Percentiles rank a stretch among this genome's conserved stretches.
phyloP scores from a whole-genome alignment of 2,888 invertebrate species.

The Eristalis pertinax region DNA sequence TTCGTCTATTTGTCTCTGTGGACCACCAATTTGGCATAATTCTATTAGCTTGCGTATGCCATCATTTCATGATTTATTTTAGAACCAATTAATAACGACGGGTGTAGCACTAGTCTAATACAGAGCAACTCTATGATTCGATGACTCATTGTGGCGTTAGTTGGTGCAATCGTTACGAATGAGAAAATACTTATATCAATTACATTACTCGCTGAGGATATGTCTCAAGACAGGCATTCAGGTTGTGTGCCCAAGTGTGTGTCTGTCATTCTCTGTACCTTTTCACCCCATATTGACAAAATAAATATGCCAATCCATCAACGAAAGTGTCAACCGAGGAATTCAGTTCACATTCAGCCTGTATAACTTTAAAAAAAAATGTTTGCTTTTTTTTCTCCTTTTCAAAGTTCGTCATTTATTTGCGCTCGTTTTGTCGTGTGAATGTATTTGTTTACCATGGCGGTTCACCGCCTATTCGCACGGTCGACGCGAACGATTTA shows the following conservation, averaged over 20 bases:
- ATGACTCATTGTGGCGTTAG: too few relatives aligned
- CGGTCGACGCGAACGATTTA: conserved; percentile 26
- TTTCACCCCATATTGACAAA: neutral
- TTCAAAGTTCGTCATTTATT: conserved; percentile 24
- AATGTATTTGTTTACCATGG: neutral
- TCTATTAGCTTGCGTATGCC: too few relatives aligned
- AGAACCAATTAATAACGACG: too few relatives aligned
- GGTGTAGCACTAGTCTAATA: too few relatives aligned
- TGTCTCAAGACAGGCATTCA: neutral
- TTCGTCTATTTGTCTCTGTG: too few relatives aligned
- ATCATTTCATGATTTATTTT: too few relatives aligned
- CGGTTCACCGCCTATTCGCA: conserved; percentile 29
- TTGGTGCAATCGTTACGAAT: too few relatives aligned
- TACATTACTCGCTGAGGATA: neutral
- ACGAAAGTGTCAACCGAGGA: conserved; percentile 23
- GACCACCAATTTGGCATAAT: too few relatives aligned
- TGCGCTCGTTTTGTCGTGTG: conserved; percentile 2
- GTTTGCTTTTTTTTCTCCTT: neutral
- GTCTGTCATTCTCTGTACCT: neutral
- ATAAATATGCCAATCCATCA: conserved; percentile 45
- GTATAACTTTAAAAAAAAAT: neutral
- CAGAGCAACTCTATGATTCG: too few relatives aligned
- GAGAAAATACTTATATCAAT: neutral
- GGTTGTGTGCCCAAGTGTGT: neutral
- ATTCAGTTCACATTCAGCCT: conserved; percentile 1